Conservation (phyloP, 2,797 vertebrate species). For the Lagocephalus sceleratus region DNA sequence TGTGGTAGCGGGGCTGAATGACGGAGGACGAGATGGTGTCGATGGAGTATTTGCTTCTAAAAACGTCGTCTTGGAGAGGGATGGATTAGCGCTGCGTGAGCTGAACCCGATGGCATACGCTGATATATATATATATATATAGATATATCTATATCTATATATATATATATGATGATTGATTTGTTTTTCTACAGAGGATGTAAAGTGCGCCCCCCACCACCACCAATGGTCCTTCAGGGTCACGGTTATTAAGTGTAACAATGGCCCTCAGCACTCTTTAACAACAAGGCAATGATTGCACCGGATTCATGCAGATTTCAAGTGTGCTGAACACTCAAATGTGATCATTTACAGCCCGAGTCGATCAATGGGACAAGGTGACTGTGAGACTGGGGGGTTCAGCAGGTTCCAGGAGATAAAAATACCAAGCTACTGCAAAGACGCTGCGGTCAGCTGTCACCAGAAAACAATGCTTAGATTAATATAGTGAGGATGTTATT, state of each 20-base stretch:
- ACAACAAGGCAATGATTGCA: too few species aligned
- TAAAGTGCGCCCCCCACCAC: slow-evolving; percentile 2
- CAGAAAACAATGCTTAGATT: neutral
- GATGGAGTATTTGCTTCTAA: neutral
- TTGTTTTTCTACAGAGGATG: too few species aligned
- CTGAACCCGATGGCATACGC: too few species aligned
- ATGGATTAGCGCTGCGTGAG: neutral
- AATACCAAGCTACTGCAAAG: slow-evolving; percentile 26
- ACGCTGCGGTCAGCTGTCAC: neutral
- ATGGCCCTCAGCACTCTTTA: too few species aligned
- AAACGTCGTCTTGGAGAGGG: too few species aligned
- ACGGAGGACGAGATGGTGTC: neutral
- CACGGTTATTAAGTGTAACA: neutral
- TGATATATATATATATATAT: too few species aligned
- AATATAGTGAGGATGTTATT: too few species aligned
- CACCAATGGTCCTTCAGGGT: slow-evolving; percentile 4
- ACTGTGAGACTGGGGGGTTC: slow-evolving; percentile 56
- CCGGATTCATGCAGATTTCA: too few species aligned
- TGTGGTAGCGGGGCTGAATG: neutral
- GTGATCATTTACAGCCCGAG: slow-evolving; percentile 48
- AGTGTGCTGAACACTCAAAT: slow-evolving; percentile 12
- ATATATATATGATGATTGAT: too few species aligned
- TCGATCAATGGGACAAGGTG: slow-evolving; percentile 58
- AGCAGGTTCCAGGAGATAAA: slow-evolving; percentile 32
- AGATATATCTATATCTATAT: too few species aligned